Base-by-base conservation (phyloP, 2,113 vertebrate species). In the Cercopithecus mona region DNA sequence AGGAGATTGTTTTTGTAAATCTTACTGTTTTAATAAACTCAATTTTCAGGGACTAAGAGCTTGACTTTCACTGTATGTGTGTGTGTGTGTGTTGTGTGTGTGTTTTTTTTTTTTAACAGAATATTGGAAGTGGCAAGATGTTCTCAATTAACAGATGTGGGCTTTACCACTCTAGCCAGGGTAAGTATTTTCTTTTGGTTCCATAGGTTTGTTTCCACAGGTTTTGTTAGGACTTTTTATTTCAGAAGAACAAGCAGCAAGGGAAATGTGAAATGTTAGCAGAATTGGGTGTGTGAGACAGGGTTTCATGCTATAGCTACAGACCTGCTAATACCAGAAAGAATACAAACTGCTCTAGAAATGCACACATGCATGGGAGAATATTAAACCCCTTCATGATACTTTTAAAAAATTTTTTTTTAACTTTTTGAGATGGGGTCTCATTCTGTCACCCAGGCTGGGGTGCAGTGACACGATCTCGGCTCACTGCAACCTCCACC, bases 101-200 rank as follows among this genome's bases (percentile, higher is more conserved):
- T 55, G 2, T 86, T 85, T 91, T 13, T 18, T 68, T 91, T 17
- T 18, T 97, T 89, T 89, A 97, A 97, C 98, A 99, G 99, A 99
- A 99, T 99, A 99, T 98, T 99, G 98, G 99, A 99, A 98, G 99
- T 99, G 87, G 99, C 99, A 76, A 99, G 99, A 94, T 99, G 99
- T 98, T 99, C 99, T 85, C 99, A 99, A 32, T 99, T 99, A 93
- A 99, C 99, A 97, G 99, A 99, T 55, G 99, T 99, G 97, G 99
- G 99, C 91, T 99, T 99, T 97, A 99, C 99, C 96, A 99, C 99
- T 88, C 99, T 99, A 97, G 99, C 99, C 48, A 99, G 99, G 99
- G 99, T 99, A 98, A 99, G 99, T 95, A 68, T 95, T 95, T 95
- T 88, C 40, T 57, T 38, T n/a, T 25, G 32, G 40, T 57, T 94